phyloP scores from a whole-genome alignment of 2,888 invertebrate genomes.

The Cremastinae sp. region DNA sequence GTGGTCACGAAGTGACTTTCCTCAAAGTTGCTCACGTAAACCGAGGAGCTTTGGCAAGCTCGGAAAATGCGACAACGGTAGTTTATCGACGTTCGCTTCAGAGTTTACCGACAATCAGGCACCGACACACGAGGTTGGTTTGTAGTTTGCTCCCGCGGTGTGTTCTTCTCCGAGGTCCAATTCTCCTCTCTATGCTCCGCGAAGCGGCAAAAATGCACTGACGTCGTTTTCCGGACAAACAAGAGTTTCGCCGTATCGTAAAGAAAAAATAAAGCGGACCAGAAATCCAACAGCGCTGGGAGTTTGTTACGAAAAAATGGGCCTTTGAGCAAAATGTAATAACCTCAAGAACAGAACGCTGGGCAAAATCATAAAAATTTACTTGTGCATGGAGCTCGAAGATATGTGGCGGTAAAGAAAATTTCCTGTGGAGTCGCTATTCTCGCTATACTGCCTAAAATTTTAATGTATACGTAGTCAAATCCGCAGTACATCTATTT shows the following conservation, averaged over 20 bases:
- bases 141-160: conserved; percentile 37
- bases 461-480: too few species aligned
- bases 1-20: background rate
- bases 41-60: conserved; percentile 17
- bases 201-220: background rate
- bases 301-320: too few species aligned
- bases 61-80: conserved; percentile 6
- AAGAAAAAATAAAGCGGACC: too few species aligned
- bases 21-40: background rate
- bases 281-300: too few species aligned
- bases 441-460: too few species aligned
- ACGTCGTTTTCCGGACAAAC: conserved; percentile 5
- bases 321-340: too few species aligned
- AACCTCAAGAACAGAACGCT: too few species aligned
- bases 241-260: background rate
- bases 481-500: too few species aligned
- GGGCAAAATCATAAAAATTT: too few species aligned
- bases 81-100: conserved; percentile 35
- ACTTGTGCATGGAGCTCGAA: too few species aligned
- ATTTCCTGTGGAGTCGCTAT: too few species aligned
- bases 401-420: too few species aligned
- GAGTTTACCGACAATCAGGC: conserved; percentile 51
- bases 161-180: background rate
- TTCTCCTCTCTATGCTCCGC: background rate
- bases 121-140: conserved; percentile 31